Conservation (phyloP, 2,888 invertebrate species). For the Dasypogon diadema region DNA sequence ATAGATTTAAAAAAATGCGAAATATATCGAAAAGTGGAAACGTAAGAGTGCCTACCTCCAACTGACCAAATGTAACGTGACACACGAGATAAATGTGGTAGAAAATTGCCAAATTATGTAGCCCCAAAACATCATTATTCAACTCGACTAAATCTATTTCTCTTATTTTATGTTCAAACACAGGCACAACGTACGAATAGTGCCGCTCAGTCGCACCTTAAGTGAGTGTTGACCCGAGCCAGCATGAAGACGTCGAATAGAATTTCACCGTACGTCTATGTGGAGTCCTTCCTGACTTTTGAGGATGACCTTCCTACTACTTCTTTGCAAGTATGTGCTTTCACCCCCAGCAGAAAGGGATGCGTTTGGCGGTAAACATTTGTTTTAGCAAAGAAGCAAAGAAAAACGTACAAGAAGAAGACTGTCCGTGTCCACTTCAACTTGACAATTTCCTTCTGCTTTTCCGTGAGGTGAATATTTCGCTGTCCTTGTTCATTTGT, state of each 20-base stretch:
- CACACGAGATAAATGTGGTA: conserved; percentile 56
- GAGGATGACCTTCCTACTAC: conserved; percentile 12
- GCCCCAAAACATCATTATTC: conserved; percentile 57
- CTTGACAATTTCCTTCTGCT: conserved; percentile 57
- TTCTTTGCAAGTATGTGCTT: not conserved
- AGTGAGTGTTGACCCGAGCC: conserved; percentile 49
- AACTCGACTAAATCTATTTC: conserved; percentile 56
- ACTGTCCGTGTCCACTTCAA: conserved; percentile 47
- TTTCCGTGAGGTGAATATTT: conserved; percentile 57
- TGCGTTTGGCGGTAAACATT: conserved; percentile 49
- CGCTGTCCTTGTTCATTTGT: conserved; percentile 32
- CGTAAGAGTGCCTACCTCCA: conserved; percentile 22
- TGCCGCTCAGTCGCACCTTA: conserved; percentile 45
- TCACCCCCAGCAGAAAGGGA: conserved; percentile 10
- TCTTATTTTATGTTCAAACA: conserved; percentile 54
- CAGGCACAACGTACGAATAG: conserved; percentile 42
- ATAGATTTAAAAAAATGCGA: not conserved
- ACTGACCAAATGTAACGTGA: conserved; percentile 52
- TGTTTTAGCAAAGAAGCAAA: conserved; percentile 24
- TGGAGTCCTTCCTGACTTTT: conserved; percentile 34
- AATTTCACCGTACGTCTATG: conserved; percentile 13
- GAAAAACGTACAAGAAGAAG: conserved; percentile 37
- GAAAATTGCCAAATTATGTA: conserved; percentile 57
- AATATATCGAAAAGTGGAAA: not conserved
- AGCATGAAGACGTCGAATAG: conserved; percentile 48